These are phyloP conservation scores for Nothobranchius kuhntae DNA, from an alignment of 2,113 vertebrate genomes.

Conservation along the genomic window DNA sequence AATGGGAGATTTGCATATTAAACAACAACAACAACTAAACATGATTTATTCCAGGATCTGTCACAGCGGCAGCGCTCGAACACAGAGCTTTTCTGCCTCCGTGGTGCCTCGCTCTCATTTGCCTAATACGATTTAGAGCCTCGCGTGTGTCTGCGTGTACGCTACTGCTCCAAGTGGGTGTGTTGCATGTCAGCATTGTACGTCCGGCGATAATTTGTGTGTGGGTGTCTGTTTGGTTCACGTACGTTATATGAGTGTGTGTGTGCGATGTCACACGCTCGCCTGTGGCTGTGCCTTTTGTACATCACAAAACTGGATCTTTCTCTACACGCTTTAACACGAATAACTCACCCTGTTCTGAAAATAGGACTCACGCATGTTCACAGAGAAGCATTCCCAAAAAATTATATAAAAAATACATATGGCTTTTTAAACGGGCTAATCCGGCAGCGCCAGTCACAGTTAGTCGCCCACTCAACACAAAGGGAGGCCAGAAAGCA, in stretches of 20 bases:
- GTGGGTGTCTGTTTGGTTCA: background rate
- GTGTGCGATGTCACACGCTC: constrained; percentile 22
- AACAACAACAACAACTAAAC: constrained; percentile 62
- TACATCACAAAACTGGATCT: constrained; percentile 33
- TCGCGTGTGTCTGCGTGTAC: constrained; percentile 17
- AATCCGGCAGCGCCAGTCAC: constrained; percentile 66
- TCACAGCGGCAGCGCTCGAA: constrained; percentile 55
- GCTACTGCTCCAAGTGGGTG: background rate
- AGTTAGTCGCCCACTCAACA: constrained; percentile 64
- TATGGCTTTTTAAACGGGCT: constrained; percentile 61
- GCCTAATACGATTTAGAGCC: constrained; percentile 66
- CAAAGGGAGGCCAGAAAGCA: constrained; percentile 44
- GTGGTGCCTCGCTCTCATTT: constrained; percentile 55
- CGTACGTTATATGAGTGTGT: constrained; percentile 4
- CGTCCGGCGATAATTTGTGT: constrained; percentile 25
- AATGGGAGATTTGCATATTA: constrained; percentile 70
- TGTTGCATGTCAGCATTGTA: constrained; percentile 20
- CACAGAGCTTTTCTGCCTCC: constrained; percentile 39
- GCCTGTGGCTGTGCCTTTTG: constrained; percentile 35
- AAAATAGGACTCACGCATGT: constrained; percentile 54
- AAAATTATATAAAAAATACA: constrained; percentile 16
- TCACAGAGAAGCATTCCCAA: constrained; percentile 18
- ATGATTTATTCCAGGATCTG: constrained; percentile 68
- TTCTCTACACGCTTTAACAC: constrained; percentile 48
- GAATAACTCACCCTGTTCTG: constrained; percentile 57